Evolutionary conservation across 2,113 vertebrate species (phyloP), one percentile per base, ranked within the genome.

Genomic region (Phyllopteryx taeniolatus): DNA sequence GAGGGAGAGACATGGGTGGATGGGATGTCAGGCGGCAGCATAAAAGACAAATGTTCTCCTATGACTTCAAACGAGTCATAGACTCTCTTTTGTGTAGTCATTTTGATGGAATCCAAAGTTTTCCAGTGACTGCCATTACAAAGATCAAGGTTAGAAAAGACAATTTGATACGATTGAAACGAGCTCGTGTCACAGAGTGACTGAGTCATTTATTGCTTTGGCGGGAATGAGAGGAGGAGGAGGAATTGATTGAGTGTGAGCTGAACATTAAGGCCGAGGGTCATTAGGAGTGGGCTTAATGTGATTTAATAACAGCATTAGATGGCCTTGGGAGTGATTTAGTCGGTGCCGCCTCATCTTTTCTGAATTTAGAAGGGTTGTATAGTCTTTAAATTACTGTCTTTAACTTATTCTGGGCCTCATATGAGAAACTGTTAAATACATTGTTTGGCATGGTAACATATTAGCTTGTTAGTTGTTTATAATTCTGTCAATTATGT

Each of bases 281-380:
- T 83, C 76, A 76, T 87, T 89, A 83, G 69, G 79, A 69, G 67
- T 75, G 75, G 54, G 73, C 75, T 77, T 83, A 82, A 87, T 87
- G 62, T 67, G 67, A 85, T 79, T 85, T 70, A 73, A 73, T 77
- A 71, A 67, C 77, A 73, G 43, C 19, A 65, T 65, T 72, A 63
- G 65, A 71, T 59, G 71, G 74, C 35, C 47, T 62, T 43, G 68
- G 54, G 54, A 68, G 64, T 57, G 69, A 75, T 80, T 78, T 73
- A 62, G 56, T 74, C 56, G 53, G 62, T 5, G 8, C 54, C 69
- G 51, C 70, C 22, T 81, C 56, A 20, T 68, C 13, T n/a, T 42
- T 56, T 73, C 54, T 46, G 68, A 49, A 68, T 47, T 54, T 35
- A 47, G 4, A 14, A 15, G 4, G 59, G 31, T 61, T n/a, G 62